Percentiles rank a stretch among this genome's conserved stretches.
These are phyloP conservation scores for Neuroscelio doddi DNA, from an alignment of 2,888 invertebrate genomes.

Conservation along the genomic window DNA sequence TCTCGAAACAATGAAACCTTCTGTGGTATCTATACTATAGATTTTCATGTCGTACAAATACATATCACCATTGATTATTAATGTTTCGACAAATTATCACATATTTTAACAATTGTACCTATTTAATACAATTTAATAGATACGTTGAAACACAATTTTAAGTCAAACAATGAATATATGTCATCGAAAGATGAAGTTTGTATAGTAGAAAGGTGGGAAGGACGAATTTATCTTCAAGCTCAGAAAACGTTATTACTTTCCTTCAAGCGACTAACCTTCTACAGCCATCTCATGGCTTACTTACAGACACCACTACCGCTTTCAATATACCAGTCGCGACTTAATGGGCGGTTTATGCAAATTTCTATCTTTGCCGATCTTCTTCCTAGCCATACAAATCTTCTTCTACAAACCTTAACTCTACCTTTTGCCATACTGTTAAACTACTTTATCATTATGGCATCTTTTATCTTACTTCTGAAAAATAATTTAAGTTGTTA, in stretches of 20 bases:
- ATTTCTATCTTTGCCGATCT: conserved; percentile 56
- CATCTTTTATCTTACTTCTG: conserved; percentile 15
- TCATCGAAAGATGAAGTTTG: conserved; percentile 28
- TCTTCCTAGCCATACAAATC: conserved; percentile 38
- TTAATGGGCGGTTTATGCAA: conserved; percentile 66
- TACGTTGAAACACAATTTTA: not conserved
- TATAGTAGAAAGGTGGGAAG: conserved; percentile 35
- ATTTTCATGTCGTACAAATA: too few species aligned
- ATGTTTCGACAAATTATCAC: too few species aligned
- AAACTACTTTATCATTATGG: conserved; percentile 39
- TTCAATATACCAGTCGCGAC: conserved; percentile 63
- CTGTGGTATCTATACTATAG: too few species aligned
- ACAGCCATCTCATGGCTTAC: conserved; percentile 53
- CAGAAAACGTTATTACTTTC: conserved; percentile 63
- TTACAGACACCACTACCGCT: conserved; percentile 57
- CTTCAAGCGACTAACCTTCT: conserved; percentile 57
- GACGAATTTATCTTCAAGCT: conserved; percentile 48
- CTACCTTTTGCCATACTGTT: conserved; percentile 36
- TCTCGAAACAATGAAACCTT: too few species aligned
- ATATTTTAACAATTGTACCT: too few species aligned
- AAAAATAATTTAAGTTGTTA: conserved; percentile 13
- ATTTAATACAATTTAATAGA: not conserved
- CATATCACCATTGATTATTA: too few species aligned
- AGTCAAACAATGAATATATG: conserved; percentile 22
- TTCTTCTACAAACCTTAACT: conserved; percentile 39